Base-by-base conservation (phyloP, 2,113 vertebrate species). In the Zonotrichia leucophrys region DNA sequence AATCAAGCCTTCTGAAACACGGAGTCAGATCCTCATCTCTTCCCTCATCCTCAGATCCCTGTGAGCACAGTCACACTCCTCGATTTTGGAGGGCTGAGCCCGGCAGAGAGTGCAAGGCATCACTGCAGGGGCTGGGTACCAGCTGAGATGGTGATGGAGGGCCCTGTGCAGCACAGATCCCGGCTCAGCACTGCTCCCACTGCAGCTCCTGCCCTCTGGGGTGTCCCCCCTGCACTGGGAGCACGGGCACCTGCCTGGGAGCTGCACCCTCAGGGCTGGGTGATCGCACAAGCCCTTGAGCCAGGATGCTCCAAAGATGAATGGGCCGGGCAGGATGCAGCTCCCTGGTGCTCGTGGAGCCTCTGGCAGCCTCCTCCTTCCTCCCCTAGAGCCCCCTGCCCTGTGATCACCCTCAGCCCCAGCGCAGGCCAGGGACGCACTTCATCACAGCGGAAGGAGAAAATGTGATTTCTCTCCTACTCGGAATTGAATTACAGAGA, bases 151-250 rank as follows among this genome's bases (percentile, higher is more conserved):
- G n/a, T 1, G 0, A 2, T 0, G 24, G 62, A 19, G 50, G 69
- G 64, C 44, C 1, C 55, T 0, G n/a, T 3, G 31, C 37, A 15
- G 4, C 0, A 0, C 46, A 63, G 39, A 9, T 2, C 35, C 66
- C 0, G 0, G 44, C 68, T n/a, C 58, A 6, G 4, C 13, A 1
- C 27, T 4, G 56, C 66, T 67, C 8, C 41, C 44, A 24, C 30
- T 5, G 70, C 60, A 33, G 9, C 70, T 3, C 22, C 62, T 3
- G 0, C 9, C 19, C 70, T 8, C 70, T 0, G 31, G 50, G 76
- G 9, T 0, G 25, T 1, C 3, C 28, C 7, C 68, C 81, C 81
- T 31, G 20, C 28, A 0, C 79, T 2, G 70, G 19, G 44, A 50
- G 8, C 63, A 21, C 0, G 1, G 42, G 3, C 39, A 10, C 42